These are phyloP conservation scores for Phyllopteryx taeniolatus DNA, from an alignment of 2,113 vertebrate genomes.

Conservation along the genomic window DNA sequence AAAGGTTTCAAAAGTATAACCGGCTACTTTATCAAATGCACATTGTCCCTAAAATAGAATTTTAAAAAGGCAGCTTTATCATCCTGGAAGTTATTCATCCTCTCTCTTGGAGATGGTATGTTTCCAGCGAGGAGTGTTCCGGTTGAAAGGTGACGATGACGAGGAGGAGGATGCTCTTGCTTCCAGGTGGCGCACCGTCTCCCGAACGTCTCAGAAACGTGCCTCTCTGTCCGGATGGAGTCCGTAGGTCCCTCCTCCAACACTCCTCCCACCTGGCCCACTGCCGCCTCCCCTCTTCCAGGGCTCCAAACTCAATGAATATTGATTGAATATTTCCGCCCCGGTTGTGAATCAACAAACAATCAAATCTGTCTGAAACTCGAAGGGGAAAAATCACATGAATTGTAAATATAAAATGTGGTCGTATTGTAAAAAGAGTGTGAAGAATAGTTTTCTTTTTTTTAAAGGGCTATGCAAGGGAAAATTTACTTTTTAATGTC, in stretches of 20 bases:
- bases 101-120: background rate
- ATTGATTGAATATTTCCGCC: background rate
- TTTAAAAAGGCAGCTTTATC: no score
- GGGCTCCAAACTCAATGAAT: background rate
- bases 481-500: background rate
- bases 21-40: no score
- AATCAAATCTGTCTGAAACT: background rate
- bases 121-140: background rate
- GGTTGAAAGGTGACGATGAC: background rate
- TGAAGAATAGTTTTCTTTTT: no score
- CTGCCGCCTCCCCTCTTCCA: background rate
- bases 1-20: no score
- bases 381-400: background rate
- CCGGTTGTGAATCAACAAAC: background rate
- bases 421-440: background rate
- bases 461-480: background rate
- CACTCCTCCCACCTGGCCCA: background rate
- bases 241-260: background rate
- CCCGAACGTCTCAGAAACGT: background rate
- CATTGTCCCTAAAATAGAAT: background rate
- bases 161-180: background rate
- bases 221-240: background rate
- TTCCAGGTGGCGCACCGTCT: background rate
- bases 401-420: background rate
- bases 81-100: background rate